phyloP scores from a whole-genome alignment of 2,888 invertebrate genomes.

The Mycalesis mineus region DNA sequence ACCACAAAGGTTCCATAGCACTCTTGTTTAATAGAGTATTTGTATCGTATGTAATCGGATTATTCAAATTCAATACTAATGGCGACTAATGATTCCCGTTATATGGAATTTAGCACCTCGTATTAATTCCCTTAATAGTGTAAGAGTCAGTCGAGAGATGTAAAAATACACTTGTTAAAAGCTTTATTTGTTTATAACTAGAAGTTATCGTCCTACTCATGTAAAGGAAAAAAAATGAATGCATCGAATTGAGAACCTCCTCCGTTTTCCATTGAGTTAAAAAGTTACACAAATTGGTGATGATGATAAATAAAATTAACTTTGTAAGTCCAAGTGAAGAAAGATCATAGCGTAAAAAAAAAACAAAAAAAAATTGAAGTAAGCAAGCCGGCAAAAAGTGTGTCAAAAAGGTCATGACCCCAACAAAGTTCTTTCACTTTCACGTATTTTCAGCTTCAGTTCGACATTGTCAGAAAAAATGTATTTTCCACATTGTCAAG shows the following conservation, averaged over 20 bases:
- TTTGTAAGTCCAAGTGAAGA: not conserved
- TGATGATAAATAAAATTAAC: not conserved
- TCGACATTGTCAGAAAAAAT: slow-evolving; percentile 14
- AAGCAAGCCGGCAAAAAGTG: slow-evolving; percentile 3
- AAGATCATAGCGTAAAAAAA: not conserved
- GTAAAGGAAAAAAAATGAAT: no score
- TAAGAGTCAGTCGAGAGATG: not conserved
- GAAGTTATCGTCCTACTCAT: no score
- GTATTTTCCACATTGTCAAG: slow-evolving; percentile 7
- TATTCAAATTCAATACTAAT: slow-evolving; percentile 1
- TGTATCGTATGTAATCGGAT: slow-evolving; percentile 3
- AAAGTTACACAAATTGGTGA: not conserved
- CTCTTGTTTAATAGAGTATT: not conserved
- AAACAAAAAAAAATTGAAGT: not conserved
- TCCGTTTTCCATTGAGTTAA: no score
- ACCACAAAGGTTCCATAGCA: not conserved
- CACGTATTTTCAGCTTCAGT: slow-evolving; percentile 17
- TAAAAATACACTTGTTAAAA: no score
- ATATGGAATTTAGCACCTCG: not conserved
- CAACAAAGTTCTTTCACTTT: slow-evolving; percentile 18
- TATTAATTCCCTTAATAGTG: slow-evolving; percentile 8
- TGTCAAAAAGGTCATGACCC: slow-evolving; percentile 22
- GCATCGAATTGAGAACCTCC: no score
- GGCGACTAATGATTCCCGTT: slow-evolving; percentile 1
- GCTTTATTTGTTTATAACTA: no score